phyloP scores from a whole-genome alignment of 2,888 invertebrate species.

The Eretmocerus hayati region DNA sequence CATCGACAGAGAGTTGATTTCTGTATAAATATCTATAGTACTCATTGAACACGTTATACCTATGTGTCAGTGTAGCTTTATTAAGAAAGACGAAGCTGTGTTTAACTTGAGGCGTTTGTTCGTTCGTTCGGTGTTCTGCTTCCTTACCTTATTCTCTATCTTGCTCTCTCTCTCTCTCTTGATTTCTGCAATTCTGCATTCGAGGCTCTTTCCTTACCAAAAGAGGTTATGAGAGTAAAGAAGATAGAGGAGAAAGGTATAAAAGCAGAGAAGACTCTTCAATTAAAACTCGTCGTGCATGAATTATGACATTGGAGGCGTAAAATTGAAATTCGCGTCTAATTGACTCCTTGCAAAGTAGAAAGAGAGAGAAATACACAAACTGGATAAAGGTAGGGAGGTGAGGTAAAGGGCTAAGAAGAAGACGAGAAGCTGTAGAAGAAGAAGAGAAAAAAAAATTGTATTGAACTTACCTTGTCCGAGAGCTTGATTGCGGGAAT shows the following conservation, averaged over 20 bases:
- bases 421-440: background rate
- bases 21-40: slow-evolving; percentile 21
- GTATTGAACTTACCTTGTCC: slow-evolving; percentile 12
- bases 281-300: slow-evolving; percentile 25
- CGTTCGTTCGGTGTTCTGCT: too few species aligned
- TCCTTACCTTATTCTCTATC: background rate
- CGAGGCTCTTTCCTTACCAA: too few species aligned
- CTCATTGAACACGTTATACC: slow-evolving; percentile 21
- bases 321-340: slow-evolving; percentile 25
- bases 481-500: slow-evolving; percentile 19
- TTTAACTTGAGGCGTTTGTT: slow-evolving; percentile 22
- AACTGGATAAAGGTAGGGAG: too few species aligned
- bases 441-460: slow-evolving; percentile 3
- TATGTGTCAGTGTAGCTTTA: slow-evolving; percentile 18
- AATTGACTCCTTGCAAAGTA: slow-evolving; percentile 21
- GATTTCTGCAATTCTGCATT: too few species aligned
- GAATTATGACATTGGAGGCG: slow-evolving; percentile 24
- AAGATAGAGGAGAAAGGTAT: too few species aligned
- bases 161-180: background rate
- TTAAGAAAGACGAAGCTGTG: slow-evolving; percentile 18
- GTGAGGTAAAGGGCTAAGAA: too few species aligned
- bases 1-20: slow-evolving; percentile 22
- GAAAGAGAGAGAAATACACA: background rate
- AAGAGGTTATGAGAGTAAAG: too few species aligned
- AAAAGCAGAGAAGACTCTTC: slow-evolving; percentile 19